Conservation (phyloP, 2,888 invertebrate genomes). For the Malacosoma neustria region DNA sequence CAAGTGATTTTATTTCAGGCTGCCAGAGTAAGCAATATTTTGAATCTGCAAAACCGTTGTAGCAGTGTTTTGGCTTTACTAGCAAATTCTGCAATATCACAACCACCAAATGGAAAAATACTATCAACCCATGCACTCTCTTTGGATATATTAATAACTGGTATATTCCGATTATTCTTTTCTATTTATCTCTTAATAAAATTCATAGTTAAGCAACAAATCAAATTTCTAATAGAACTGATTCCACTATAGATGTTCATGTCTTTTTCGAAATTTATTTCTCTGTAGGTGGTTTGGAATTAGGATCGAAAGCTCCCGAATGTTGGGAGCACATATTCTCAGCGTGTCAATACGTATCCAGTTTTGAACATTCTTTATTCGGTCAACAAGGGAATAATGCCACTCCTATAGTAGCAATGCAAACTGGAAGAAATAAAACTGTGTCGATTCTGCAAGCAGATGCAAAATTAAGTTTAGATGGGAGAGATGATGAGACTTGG, state of each 20-base stretch:
- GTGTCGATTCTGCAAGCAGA: constrained; percentile 76
- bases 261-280: background rate
- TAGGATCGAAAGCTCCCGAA: constrained; percentile 93
- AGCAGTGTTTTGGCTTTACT: constrained; percentile 91
- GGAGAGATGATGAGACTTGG: constrained; percentile 85
- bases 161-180: constrained; percentile 25
- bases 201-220: background rate
- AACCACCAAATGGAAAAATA: constrained; percentile 83
- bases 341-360: constrained; percentile 94
- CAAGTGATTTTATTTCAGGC: constrained; percentile 73
- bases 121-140: constrained; percentile 93
- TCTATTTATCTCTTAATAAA: background rate
- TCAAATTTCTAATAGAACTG: background rate
- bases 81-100: constrained; percentile 91
- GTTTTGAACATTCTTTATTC: constrained; percentile 92
- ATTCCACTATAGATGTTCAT: background rate
- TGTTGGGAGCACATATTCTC: constrained; percentile 98
- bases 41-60: constrained; percentile 92
- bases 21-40: constrained; percentile 89
- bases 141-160: constrained; percentile 90
- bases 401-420: constrained; percentile 78
- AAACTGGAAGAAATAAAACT: constrained; percentile 76
- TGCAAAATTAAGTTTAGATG: constrained; percentile 68
- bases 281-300: constrained; percentile 82
- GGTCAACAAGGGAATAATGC: constrained; percentile 85